phyloP scores from a whole-genome alignment of 1,140 invertebrate species.

The Zaprionus lachaisei region DNA sequence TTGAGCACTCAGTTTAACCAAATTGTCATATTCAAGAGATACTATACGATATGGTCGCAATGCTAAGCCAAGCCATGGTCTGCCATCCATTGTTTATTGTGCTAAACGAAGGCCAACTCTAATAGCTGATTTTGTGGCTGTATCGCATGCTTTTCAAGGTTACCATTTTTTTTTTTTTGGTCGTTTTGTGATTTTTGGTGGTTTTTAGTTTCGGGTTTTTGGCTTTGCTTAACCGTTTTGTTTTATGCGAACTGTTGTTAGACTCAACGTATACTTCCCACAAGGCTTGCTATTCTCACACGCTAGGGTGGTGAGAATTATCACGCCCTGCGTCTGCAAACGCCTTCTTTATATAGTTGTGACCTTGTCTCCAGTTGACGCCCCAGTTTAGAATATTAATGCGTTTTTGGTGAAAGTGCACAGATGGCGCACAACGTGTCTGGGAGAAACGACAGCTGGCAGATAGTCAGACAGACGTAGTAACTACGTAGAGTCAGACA shows the following conservation, averaged over 20 bases:
- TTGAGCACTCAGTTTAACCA: background rate
- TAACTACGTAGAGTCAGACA: background rate
- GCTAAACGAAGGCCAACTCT: conserved; percentile 18
- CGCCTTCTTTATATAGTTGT: background rate
- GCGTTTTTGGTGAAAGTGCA: conserved; percentile 60
- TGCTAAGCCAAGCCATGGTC: background rate
- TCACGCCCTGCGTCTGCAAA: background rate
- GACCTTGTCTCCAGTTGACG: conserved; percentile 2
- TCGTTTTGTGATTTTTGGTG: background rate
- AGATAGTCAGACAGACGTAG: background rate
- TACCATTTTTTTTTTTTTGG: conserved; percentile 27
- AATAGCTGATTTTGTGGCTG: conserved; percentile 35
- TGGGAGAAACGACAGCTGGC: conserved; percentile 62
- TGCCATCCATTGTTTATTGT: conserved; percentile 26
- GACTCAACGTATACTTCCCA: conserved; percentile 35
- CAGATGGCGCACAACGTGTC: conserved; percentile 45
- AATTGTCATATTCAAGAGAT: conserved; percentile 28
- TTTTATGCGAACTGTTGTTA: conserved; percentile 31
- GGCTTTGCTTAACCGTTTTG: conserved; percentile 2
- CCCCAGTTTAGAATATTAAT: conserved; percentile 67
- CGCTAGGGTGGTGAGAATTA: conserved; percentile 2
- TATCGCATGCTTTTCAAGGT: conserved; percentile 56
- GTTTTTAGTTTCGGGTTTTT: conserved; percentile 7
- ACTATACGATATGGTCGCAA: background rate
- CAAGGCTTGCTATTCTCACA: conserved; percentile 42